Conservation (phyloP, 2,888 invertebrate species). For the Melikaiella ostensackeni region DNA sequence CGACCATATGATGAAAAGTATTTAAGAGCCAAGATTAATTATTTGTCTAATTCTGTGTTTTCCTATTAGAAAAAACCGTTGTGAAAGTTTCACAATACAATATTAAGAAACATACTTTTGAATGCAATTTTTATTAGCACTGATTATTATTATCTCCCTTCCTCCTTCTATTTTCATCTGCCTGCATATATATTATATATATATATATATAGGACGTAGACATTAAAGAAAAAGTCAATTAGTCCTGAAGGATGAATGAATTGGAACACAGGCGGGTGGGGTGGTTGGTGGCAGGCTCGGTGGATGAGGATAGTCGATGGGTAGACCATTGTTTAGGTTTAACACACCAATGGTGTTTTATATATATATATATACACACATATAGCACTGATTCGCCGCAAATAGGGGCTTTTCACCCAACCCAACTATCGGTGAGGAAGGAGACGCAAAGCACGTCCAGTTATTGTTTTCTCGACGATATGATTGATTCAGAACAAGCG, state of each 20-base stretch:
- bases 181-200: slow-evolving; percentile 13
- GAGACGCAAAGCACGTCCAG: slow-evolving; percentile 41
- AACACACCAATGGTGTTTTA: slow-evolving; percentile 61
- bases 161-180: not conserved
- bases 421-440: slow-evolving; percentile 46
- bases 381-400: slow-evolving; percentile 57
- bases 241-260: slow-evolving; percentile 63
- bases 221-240: slow-evolving; percentile 60
- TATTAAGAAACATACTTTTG: not conserved
- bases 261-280: slow-evolving; percentile 60
- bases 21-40: no score
- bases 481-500: slow-evolving; percentile 55
- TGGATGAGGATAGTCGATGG: slow-evolving; percentile 60
- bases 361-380: slow-evolving; percentile 52
- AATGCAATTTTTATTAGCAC: not conserved
- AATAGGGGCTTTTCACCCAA: slow-evolving; percentile 52
- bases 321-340: slow-evolving; percentile 67
- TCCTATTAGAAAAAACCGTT: no score
- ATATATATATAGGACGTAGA: not conserved
- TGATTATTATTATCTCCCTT: slow-evolving; percentile 1
- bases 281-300: slow-evolving; percentile 46
- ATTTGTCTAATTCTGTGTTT: no score
- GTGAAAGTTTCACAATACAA: no score
- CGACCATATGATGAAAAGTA: not conserved
- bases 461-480: slow-evolving; percentile 56